phyloP scores from a whole-genome alignment of 1,140 invertebrate genomes.

The Melipona quadrifasciata region DNA sequence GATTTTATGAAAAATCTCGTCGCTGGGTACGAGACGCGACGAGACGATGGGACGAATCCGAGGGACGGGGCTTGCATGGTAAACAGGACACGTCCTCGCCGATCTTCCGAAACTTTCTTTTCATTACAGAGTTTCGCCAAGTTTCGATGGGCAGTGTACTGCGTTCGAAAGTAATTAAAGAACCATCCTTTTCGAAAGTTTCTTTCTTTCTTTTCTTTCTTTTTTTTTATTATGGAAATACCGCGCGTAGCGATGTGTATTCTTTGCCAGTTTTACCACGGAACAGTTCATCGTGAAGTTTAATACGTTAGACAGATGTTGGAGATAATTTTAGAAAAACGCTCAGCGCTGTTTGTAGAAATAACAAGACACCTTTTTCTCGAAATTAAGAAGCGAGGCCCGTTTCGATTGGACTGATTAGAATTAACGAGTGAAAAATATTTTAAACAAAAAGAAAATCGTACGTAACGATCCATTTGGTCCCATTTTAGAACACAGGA shows the following conservation, averaged over 20 bases:
- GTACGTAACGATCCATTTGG: too few species aligned
- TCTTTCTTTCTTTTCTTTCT: not conserved
- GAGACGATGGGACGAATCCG: not conserved
- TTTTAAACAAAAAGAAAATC: too few species aligned
- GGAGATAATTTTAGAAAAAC: too few species aligned
- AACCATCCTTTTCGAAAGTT: not conserved
- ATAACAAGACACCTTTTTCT: not conserved
- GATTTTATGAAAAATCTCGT: constrained; percentile 7
- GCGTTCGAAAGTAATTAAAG: not conserved
- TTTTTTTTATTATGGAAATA: not conserved
- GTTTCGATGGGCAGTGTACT: not conserved
- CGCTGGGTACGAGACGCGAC: not conserved
- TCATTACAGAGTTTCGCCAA: not conserved
- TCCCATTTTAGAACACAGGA: too few species aligned
- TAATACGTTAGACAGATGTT: not conserved
- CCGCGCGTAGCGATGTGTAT: not conserved
- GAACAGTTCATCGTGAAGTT: not conserved
- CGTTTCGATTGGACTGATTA: too few species aligned
- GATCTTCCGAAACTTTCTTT: not conserved
- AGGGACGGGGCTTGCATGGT: not conserved
- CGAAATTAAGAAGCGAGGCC: too few species aligned
- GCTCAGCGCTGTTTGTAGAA: not conserved
- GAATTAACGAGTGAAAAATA: too few species aligned
- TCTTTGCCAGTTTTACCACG: not conserved
- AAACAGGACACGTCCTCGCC: not conserved